Base-by-base conservation (phyloP, 2,113 vertebrate species). In the Dasyprocta punctata region DNA sequence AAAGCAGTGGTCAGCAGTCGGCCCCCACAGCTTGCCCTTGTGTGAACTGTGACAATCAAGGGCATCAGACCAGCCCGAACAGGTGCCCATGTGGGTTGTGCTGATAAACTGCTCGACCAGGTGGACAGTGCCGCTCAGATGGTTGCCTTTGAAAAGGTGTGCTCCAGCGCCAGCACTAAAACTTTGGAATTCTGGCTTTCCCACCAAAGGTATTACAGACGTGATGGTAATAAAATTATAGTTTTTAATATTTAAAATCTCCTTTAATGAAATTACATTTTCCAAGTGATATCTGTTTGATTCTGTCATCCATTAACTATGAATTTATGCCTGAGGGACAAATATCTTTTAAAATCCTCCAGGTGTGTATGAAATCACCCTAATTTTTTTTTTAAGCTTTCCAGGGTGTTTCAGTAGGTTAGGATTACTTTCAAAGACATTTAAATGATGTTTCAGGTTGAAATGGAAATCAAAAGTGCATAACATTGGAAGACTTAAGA, bases 361-460 rank as follows among this genome's bases (percentile, higher is more conserved):
- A 88, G 52, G 60, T 82, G 36, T 77, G 33, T 58, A 11, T 78
- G 61, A 3, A 67, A 80, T 71, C 44, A 83, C 47, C 47, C 60
- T 33, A 58, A 85, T 54, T 5, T 86, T 78, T 65, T 81, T 78
- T 2, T 38, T 0, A 36, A 78, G 80, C n/a, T 88, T 85, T 88
- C 26, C 7, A 54, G 71, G 49, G 65, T 91, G 49, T 89, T 87
- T 89, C 36, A 85, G 38, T 49, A 52, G 49, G 49, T 94, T 73
- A 69, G 44, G 38, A 92, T 93, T 67, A 80, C 83, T 78, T 83
- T 56, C 71, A 78, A 90, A 90, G 71, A 78, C 77, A 56, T 94
- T 92, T 80, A 86, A 97, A 73, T 69, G 89, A 60, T 52, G 38
- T 86, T 89, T 91, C 80, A 84, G 36, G 54, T 84, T 96, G 93